These are phyloP conservation scores for Gadopsis marmoratus DNA, from an alignment of 2,797 vertebrate species.

Conservation along the genomic window DNA sequence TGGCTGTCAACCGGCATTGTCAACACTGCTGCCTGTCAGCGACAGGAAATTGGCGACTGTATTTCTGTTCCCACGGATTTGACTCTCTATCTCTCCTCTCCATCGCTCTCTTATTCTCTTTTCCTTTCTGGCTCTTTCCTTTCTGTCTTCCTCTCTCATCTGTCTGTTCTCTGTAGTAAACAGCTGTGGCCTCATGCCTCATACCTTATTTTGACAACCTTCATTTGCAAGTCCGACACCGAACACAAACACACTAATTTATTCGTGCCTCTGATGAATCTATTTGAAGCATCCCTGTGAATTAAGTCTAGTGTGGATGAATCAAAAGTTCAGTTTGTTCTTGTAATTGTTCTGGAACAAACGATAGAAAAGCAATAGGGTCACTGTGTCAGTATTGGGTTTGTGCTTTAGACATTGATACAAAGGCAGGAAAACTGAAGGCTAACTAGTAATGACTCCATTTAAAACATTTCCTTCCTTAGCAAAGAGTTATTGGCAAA, in stretches of 20 bases:
- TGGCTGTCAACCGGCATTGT: conserved; percentile 77
- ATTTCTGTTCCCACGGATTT: conserved; percentile 71
- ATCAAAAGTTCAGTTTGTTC: conserved; percentile 39
- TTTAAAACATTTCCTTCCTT: conserved; percentile 14
- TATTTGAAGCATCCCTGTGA: conserved; percentile 33
- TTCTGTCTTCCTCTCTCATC: conserved; percentile 22
- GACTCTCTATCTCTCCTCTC: conserved; percentile 49
- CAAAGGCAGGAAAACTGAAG: background rate
- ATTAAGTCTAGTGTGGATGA: conserved; percentile 13
- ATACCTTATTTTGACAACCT: conserved; percentile 64
- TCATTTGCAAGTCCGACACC: conserved; percentile 64
- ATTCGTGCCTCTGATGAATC: conserved; percentile 42
- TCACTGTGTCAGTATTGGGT: background rate
- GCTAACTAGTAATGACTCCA: conserved; percentile 15
- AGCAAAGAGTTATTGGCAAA: conserved; percentile 15
- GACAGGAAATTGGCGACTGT: conserved; percentile 81
- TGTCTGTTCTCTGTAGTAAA: conserved; percentile 53
- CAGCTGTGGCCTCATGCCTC: conserved; percentile 51
- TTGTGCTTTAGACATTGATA: conserved; percentile 12
- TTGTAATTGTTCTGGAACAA: conserved; percentile 31
- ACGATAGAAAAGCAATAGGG: background rate
- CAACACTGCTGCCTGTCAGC: conserved; percentile 73
- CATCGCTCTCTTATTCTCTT: conserved; percentile 32
- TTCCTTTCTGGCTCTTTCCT: conserved; percentile 39
- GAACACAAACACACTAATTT: conserved; percentile 36